A percentile compares a stretch with the other conserved stretches of the same genome.
Evolutionary conservation across 2,797 vertebrate genomes (phyloP).

Genomic region (Artibeus jamaicensis): DNA sequence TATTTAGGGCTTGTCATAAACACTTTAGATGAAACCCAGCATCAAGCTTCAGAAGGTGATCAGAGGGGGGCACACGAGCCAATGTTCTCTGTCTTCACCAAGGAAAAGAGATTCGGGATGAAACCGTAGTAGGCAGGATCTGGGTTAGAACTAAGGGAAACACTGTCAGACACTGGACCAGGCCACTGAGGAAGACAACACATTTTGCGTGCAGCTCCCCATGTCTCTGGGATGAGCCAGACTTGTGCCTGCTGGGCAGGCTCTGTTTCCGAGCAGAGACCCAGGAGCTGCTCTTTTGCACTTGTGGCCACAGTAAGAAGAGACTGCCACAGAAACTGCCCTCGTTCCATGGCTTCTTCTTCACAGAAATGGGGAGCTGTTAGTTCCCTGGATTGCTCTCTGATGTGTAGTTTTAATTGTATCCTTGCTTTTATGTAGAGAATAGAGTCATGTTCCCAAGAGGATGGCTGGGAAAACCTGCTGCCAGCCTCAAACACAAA

Average conservation of each 20-base stretch:
- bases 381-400: conserved; percentile 58
- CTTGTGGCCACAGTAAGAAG: neutral
- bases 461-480: no score
- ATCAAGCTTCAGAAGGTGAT: neutral
- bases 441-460: no score
- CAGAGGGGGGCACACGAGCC: neutral
- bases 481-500: no score
- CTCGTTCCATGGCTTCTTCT: neutral
- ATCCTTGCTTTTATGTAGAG: no score
- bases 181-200: neutral
- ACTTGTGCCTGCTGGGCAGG: neutral
- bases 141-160: neutral
- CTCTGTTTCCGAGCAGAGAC: neutral
- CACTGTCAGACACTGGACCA: neutral
- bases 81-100: neutral
- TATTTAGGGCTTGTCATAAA: neutral
- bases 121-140: neutral
- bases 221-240: neutral
- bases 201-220: neutral
- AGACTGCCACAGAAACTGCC: neutral
- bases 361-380: neutral
- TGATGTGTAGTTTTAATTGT: conserved; percentile 59
- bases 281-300: neutral
- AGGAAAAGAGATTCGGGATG: neutral
- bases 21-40: neutral